phyloP scores from a whole-genome alignment of 2,888 invertebrate species.

The Allolobophora icterica region DNA sequence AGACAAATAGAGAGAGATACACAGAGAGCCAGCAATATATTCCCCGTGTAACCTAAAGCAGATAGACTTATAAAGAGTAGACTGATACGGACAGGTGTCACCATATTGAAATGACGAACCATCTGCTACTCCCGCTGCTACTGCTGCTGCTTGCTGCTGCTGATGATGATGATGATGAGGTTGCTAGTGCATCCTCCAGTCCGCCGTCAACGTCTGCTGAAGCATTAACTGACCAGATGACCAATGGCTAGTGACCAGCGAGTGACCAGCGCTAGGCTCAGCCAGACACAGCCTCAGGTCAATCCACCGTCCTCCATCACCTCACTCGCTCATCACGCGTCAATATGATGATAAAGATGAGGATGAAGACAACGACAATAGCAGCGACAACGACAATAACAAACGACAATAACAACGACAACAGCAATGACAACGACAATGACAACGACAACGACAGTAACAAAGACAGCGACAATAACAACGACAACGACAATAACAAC shows the following conservation, averaged over 20 bases:
- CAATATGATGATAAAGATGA: neutral
- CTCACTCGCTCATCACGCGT: neutral
- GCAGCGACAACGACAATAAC: neutral
- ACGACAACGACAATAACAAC: too few species aligned
- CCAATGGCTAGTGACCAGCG: neutral
- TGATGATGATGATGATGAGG: neutral
- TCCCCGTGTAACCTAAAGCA: neutral
- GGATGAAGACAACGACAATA: neutral
- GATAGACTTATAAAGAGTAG: neutral
- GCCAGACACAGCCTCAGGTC: neutral
- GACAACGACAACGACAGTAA: too few species aligned
- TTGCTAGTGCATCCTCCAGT: neutral
- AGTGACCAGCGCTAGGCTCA: neutral
- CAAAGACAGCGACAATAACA: too few species aligned
- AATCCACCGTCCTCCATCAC: neutral
- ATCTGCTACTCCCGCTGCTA: neutral
- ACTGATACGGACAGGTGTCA: neutral
- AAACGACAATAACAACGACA: too few species aligned
- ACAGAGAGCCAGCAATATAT: neutral
- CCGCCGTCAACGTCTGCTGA: neutral
- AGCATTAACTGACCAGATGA: neutral
- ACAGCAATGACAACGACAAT: too few species aligned
- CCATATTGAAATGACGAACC: neutral
- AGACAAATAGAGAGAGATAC: neutral
- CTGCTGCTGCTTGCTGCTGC: neutral